Base-by-base conservation (phyloP, 2,888 invertebrate species). In the Aricia artaxerxes region DNA sequence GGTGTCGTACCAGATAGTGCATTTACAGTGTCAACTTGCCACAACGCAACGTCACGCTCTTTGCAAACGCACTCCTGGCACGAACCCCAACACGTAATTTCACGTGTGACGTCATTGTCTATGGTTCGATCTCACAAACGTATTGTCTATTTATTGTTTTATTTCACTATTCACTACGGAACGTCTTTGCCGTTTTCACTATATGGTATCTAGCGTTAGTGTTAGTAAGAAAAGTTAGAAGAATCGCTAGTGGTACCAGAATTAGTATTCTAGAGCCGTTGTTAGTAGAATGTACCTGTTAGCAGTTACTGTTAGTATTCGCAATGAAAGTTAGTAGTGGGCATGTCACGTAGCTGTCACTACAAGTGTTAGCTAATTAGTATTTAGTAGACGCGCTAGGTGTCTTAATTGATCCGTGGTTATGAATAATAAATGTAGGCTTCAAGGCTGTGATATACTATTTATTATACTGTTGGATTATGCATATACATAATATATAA, bases 1-100 rank as follows among this genome's bases (percentile, higher is more conserved):
- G 96, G 97, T 98, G 98, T 98, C 98, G 98, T 99, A 99, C 99
- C 98, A 98, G 98, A 99, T 98, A 98, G 98, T 99, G 99, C 99
- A 99, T 99, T 99, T 99, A 99, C 99, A 99, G 96, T 95, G 95
- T 96, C 92, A 94, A 92, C 88, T 91, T 93, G 94, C 93, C 84
- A 87, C 87, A 91, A 91, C 89, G 92, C 92, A 92, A 94, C 90
- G 92, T 88, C 88, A 88, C 89, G 94, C 92, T 94, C 95, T 95
- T 95, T 98, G 98, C 98, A 98, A 98, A 98, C 98, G 97, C 99
- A 98, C 98, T 96, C 97, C 98, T 98, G 98, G 98, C 97, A 98
- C 98, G 98, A 96, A 97, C 97, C 97, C 97, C 97, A 96, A 95
- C 95, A 95, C 96, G 94, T 87, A 93, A 87, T 31, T 84, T 87